These are phyloP conservation scores for Rotaria sp. DNA, from an alignment of 2,888 invertebrate species.

Conservation along the genomic window DNA sequence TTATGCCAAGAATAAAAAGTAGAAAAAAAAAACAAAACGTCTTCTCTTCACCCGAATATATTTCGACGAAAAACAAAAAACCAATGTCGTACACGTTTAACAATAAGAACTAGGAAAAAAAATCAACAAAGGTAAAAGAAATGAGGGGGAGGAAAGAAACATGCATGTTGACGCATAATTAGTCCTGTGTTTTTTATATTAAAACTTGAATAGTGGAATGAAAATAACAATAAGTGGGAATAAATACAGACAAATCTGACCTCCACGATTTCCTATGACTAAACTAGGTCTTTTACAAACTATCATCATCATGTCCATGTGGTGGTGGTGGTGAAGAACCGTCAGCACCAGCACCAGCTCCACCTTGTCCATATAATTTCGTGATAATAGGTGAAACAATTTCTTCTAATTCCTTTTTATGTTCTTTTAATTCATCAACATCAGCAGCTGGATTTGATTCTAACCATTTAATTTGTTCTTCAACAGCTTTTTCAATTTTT, in stretches of 20 bases:
- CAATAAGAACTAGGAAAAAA: neutral
- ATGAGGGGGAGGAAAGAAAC: no score
- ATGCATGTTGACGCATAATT: no score
- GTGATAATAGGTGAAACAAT: conserved; percentile 89
- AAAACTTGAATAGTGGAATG: neutral
- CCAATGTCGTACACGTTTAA: neutral
- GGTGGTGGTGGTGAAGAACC: neutral
- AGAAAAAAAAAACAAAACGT: no score
- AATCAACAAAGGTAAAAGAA: no score
- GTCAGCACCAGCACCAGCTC: neutral
- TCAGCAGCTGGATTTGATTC: conserved; percentile 89
- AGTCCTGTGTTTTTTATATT: no score
- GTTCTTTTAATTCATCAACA: conserved; percentile 80
- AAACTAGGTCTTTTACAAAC: neutral
- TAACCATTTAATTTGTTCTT: conserved; percentile 92
- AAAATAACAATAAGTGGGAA: neutral
- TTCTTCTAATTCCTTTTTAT: conserved; percentile 85
- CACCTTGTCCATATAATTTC: conserved; percentile 67
- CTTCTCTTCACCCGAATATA: neutral
- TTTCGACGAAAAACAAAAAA: neutral
- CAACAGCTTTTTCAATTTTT: conserved; percentile 84
- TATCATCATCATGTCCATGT: conserved; percentile 38
- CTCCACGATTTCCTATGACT: neutral
- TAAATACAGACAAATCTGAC: neutral
- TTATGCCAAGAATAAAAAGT: no score